Base-by-base conservation (phyloP, 2,113 vertebrate species). In the Marmota monax region DNA sequence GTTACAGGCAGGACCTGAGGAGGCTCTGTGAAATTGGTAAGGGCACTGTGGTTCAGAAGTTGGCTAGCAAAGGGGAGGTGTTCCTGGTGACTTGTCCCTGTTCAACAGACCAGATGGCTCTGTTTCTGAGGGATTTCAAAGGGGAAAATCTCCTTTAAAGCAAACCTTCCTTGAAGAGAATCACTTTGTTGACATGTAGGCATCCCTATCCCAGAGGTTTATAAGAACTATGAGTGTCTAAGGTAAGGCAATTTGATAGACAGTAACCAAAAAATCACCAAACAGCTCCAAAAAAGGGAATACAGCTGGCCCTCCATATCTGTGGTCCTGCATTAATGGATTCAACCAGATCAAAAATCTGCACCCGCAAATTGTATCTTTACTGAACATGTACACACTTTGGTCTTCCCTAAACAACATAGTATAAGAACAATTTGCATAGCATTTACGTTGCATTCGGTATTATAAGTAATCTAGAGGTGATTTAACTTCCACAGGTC, bases 1-100 rank as follows among this genome's bases (percentile, higher is more conserved):
- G 37, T 84, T 90, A 72, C 17, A 82, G 84, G 39, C 88, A 88
- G 84, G 84, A 72, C 73, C 91, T 25, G 45, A 42, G 67, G 74
- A 67, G 65, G 14, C 65, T 86, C 11, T 0, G 13, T 48, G 29
- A 78, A 69, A 58, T 13, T 13, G 45, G 73, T 29, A 74, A 37
- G 72, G 84, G 37, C 76, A 88, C 20, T 1, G 32, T 0, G 0
- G 42, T 11, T 42, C 48, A n/a, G 74, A 69, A 34, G 45, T 27
- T 16, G 2, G 51, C 14, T 65, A 14, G n/a, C 51, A 42, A 65
- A 78, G 16, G 16, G 4, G 17, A 63, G 12, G 7, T 2, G 7
- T 22, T 48, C 80, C 72, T 94, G 51, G 61, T 77, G 84, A 77
- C 73, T 14, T 37, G 37, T 63, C 39, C 48, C 51, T 93, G 29